Evolutionary conservation across 2,888 invertebrate genomes (phyloP), one percentile per base, ranked within the genome.

Genomic region (Chesias legatella): DNA sequence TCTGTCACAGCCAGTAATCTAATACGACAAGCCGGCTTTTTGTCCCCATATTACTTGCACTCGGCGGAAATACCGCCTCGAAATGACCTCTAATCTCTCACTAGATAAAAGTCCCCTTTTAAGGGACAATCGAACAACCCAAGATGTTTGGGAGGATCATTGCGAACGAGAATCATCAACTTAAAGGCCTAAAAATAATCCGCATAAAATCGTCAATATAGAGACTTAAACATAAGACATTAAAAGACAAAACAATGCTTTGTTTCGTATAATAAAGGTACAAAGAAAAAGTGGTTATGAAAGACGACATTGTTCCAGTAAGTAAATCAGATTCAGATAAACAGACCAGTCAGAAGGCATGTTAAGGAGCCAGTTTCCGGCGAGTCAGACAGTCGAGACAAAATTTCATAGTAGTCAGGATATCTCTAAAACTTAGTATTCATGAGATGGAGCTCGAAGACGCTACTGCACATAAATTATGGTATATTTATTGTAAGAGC

Each of bases 1-100:
- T 81, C 83, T 79, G 82, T 83, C 86, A 81, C 75, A 70, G 79
- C 68, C 80, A 73, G 76, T 86, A 88, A 88, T 88, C 84, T 83
- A 84, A 86, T 85, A 82, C 81, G 85, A 83, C 84, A 84, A 81
- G 81, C 83, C 73, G 77, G 73, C 81, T 88, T 86, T 85, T 82
- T 83, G 79, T 80, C 72, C 77, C 79, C 72, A 70, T 75, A 82
- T 79, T 81, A 79, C 77, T 72, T 66, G 76, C 72, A 75, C 71
- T 79, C 66, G 61, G 69, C 67, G 67, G 74, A 72, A 79, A 79
- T 80, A 73, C 74, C 74, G 65, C 75, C 72, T 73, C n/a, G 71
- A 73, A 82, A 77, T 69, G 73, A 62, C 59, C 70, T 66, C 71
- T 79, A 79, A 81, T 82, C 73, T 73, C 64, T 74, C 73, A 74